phyloP scores from a whole-genome alignment of 2,888 invertebrate species.

The Epinotia nisella region DNA sequence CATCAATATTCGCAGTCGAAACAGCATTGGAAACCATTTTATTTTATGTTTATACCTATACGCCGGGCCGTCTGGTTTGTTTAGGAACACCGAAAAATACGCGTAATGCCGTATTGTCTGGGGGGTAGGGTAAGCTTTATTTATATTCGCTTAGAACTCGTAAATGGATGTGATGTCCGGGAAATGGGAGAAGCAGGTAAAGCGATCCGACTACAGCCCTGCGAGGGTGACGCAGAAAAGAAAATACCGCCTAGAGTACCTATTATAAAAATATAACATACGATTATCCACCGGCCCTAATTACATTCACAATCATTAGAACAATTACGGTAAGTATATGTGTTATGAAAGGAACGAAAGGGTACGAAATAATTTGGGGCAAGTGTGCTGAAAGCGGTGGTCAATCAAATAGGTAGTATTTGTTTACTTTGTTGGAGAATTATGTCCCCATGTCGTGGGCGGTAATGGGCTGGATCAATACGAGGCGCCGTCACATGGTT shows the following conservation, averaged over 20 bases:
- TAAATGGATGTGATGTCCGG: constrained; percentile 27
- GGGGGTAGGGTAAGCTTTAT: constrained; percentile 24
- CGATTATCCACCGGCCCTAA: neutral
- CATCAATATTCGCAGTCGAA: constrained; percentile 5
- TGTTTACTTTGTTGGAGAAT: constrained; percentile 57
- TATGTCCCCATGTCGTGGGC: constrained; percentile 62
- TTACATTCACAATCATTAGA: neutral
- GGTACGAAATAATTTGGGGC: constrained; percentile 2
- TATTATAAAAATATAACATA: constrained; percentile 3
- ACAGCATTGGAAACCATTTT: neutral
- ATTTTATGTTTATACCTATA: constrained; percentile 14
- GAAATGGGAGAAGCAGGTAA: constrained; percentile 34
- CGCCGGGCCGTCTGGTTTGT: neutral
- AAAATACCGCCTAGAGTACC: neutral
- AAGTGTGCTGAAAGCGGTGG: constrained; percentile 23
- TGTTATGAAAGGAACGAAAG: constrained; percentile 1
- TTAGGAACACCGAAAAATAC: constrained; percentile 19
- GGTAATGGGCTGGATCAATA: constrained; percentile 72
- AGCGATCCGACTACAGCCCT: constrained; percentile 17
- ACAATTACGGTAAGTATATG: neutral
- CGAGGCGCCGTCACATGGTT: constrained; percentile 68
- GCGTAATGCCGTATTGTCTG: constrained; percentile 13
- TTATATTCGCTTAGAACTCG: constrained; percentile 35
- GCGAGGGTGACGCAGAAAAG: constrained; percentile 7
- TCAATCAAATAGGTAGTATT: constrained; percentile 49